These are phyloP conservation scores for Lordiphosa clarofinis DNA, from an alignment of 1,140 invertebrate species.

Conservation along the genomic window DNA sequence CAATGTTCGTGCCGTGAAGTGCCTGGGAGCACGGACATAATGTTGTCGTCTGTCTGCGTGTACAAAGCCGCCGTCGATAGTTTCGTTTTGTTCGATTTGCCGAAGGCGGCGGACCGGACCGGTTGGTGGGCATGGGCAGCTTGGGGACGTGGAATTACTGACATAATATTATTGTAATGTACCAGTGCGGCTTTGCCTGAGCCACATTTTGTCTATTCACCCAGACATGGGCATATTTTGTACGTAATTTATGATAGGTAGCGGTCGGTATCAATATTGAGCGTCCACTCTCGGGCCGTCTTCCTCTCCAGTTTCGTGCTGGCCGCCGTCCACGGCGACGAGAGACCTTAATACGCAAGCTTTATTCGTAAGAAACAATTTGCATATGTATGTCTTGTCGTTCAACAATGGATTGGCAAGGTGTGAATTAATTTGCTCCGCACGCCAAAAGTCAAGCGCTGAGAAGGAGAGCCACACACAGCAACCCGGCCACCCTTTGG, in stretches of 20 bases:
- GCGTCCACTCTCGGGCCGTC: conserved; percentile 10
- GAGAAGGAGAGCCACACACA: conserved; percentile 63
- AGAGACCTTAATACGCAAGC: conserved; percentile 17
- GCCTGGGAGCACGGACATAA: conserved; percentile 18
- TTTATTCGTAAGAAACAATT: conserved; percentile 73
- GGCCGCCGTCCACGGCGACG: not conserved
- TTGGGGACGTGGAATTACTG: no score
- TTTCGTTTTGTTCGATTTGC: conserved; percentile 29
- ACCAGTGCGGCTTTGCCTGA: conserved; percentile 23
- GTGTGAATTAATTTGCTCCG: conserved; percentile 77
- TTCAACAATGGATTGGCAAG: conserved; percentile 74
- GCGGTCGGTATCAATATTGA: conserved; percentile 56
- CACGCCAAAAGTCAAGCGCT: conserved; percentile 64
- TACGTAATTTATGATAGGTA: conserved; percentile 73
- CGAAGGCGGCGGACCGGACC: conserved; percentile 17
- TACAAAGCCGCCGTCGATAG: conserved; percentile 15
- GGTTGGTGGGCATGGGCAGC: not conserved
- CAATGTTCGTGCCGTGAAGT: conserved; percentile 51
- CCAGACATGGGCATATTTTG: conserved; percentile 74
- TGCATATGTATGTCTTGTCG: conserved; percentile 70
- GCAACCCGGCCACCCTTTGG: conserved; percentile 39
- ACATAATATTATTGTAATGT: no score
- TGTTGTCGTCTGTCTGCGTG: not conserved
- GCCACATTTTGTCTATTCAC: conserved; percentile 72
- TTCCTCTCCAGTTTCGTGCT: not conserved